Evolutionary conservation across 37 sponge, comb jelly and placozoan genomes (phyloP).

Genomic region (Cladorhizidae sp.): DNA sequence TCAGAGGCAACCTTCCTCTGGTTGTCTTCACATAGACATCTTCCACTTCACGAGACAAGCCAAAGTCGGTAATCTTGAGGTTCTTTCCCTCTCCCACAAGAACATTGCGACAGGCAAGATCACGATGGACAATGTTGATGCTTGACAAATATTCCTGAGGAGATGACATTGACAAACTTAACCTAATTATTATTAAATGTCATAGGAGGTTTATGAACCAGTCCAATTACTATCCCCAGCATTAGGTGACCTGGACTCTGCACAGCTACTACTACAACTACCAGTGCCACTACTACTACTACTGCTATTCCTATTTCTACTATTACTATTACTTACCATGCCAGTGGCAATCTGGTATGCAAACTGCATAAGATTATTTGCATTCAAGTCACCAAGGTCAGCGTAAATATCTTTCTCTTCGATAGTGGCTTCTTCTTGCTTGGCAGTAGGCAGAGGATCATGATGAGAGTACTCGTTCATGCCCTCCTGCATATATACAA

Average conservation of each 20-base stretch:
- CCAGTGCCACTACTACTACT: no score
- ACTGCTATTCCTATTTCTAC: no score
- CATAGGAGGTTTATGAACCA: no score
- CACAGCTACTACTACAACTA: no score
- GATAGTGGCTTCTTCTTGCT: neutral
- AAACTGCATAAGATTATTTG: conserved; percentile 55
- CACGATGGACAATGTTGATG: conserved; percentile 73
- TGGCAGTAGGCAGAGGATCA: neutral
- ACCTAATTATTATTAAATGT: no score
- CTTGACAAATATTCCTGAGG: conserved; percentile 63
- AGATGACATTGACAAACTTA: no score
- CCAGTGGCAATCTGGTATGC: conserved; percentile 75
- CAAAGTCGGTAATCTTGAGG: conserved; percentile 82
- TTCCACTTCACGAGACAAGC: conserved; percentile 57
- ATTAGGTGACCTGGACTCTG: no score
- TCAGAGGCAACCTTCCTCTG: conserved; percentile 50
- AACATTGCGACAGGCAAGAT: conserved; percentile 79
- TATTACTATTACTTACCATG: conserved; percentile 35
- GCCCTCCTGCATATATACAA: conserved; percentile 15
- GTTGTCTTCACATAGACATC: conserved; percentile 68
- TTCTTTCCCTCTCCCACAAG: conserved; percentile 66
- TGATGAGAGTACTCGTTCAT: conserved; percentile 43
- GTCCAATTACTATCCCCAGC: no score
- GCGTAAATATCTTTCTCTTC: conserved; percentile 1
- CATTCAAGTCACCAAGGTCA: conserved; percentile 48